Base-by-base conservation (phyloP, 2,797 vertebrate species). In the Sorex maritimensis region DNA sequence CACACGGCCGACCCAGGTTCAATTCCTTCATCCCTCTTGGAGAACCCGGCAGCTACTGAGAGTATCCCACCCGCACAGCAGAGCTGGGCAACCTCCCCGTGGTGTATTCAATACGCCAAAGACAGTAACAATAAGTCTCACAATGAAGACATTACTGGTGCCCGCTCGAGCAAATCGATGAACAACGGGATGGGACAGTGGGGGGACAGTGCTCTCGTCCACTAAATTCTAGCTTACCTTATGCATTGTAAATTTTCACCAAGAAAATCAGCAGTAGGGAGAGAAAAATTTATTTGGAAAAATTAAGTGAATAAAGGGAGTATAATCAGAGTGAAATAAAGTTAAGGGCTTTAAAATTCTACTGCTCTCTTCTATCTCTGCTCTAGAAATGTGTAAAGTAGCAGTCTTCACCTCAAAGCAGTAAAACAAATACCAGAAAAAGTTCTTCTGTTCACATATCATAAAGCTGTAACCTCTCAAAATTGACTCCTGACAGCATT, bases 381-480 rank as follows among this genome's bases (percentile, higher is more conserved):
- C 71, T 83, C 34, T 78, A 58, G 28, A 88, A 67, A 52, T 5
- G 0, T 55, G 34, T 21, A 12, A 23, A 71, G 23, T 72, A 46
- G 75, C 2, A 3, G 52, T 38, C 6, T 52, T 58, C 13, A 86
- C 67, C 28, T 0, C 49, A 49, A 87, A 46, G 79, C 68, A 82
- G 68, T 74, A 87, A 85, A 86, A 82, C 49, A 71, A 38, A 52
- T 11, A 52, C 49, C 10, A 6, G 11, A 52, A 52, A 52, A 52
- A 52, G 49, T 52, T 52, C 41, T 85, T 63, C 49, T 9, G 41
- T 44, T 93, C 41, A 30, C 0, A 9, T 90, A 44, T 84, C 0
- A 77, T 74, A 85, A 63, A 91, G 91, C 34, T 91, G 72, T 90
- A 87, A 72, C 87, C 82, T 91, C 81, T 85, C 84, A 52, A 52